These are phyloP conservation scores for Apis mellifera DNA, from an alignment of 1,140 invertebrate genomes.

Conservation along the genomic window Amel_HAv3.1 CM009939.2:3853001-3853500, in stretches of 20 bases:
- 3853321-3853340: neutral
- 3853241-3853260: neutral
- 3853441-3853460: neutral
- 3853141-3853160: neutral
- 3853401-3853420: neutral
- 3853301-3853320: neutral
- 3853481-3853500: neutral
- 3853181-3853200: neutral
- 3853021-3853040: neutral
- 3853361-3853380: neutral
- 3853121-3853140: neutral
- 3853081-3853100: neutral
- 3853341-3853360: neutral
- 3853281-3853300: neutral
- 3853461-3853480: neutral
- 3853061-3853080: neutral
- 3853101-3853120: neutral
- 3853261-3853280: neutral
- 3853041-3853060: neutral
- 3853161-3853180: neutral
- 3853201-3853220: constrained; percentile 1
- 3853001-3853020: neutral
- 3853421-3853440: neutral
- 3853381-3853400: neutral
- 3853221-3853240: neutral